Base-by-base conservation (phyloP, 2,888 invertebrate genomes). In the Phengaris arion region DNA sequence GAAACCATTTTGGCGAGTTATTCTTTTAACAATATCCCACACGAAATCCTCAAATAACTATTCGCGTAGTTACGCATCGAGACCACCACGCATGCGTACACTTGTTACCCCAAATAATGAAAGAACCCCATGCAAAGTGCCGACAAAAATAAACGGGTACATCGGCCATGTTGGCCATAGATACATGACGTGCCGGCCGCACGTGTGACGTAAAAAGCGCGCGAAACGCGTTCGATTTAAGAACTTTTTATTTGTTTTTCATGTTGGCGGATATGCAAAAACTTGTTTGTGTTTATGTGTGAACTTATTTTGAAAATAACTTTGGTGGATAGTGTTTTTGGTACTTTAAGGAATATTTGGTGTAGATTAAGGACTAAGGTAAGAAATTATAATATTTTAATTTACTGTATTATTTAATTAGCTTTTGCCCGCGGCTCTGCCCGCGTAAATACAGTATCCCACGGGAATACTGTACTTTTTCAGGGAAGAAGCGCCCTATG, bases 51-150 rank as follows among this genome's bases (percentile, higher is more conserved):
- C 86, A 80, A 85, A 84, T 83, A 83, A 81, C 82, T 87, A 88
- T 89, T 90, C 89, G 87, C 87, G 86, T 86, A 85, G 83, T 84
- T 85, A 86, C 81, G 74, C 80, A 78, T 78, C 84, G 86, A 86
- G 91, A 88, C 90, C 91, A 91, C 91, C 91, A 90, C 92, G 93
- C 93, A 92, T 93, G 93, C 92, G 91, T 92, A 84, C 85, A 90
- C 91, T 91, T 89, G 90, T 87, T 88, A 88, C 87, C 88, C 90
- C 83, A 90, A 92, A 91, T 92, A 90, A 91, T 85, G 68, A 55
- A 75, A 87, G 85, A 81, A 90, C 93, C 93, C 92, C 93, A 93
- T 91, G 92, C 93, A 83, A 87, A 89, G 89, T 84, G 85, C 81
- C 81, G 85, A 84, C 89, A 88, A 89, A 91, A 91, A 91, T 91